Percentiles rank a stretch among this genome's conserved stretches.
phyloP scores from a whole-genome alignment of 2,113 vertebrate species.

The Oenanthe oenanthe region DNA sequence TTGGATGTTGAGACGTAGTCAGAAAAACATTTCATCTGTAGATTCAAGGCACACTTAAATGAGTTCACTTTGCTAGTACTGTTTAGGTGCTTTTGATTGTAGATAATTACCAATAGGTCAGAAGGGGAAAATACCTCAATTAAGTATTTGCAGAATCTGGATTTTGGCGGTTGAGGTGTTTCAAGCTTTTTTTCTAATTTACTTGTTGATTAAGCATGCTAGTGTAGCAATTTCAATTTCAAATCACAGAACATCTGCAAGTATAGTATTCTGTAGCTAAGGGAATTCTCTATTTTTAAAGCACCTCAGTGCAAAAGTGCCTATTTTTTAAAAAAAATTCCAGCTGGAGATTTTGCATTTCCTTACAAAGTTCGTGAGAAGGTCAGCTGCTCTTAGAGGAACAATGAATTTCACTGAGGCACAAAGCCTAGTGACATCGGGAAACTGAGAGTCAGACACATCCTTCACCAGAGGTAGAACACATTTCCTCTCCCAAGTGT shows the following conservation, averaged over 20 bases:
- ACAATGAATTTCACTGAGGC: not conserved
- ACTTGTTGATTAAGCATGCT: not conserved
- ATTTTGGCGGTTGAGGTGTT: not conserved
- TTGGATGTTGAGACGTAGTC: not conserved
- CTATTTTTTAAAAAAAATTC: not conserved
- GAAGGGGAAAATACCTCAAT: not conserved
- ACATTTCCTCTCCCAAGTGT: not conserved
- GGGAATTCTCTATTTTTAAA: not conserved
- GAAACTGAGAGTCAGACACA: not conserved
- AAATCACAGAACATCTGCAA: not conserved
- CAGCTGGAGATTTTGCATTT: not conserved
- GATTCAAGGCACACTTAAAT: not conserved
- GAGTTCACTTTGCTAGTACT: not conserved
- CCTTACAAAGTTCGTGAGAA: constrained; percentile 11
- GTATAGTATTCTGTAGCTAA: constrained; percentile 10
- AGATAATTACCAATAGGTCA: not conserved
- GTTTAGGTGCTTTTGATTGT: not conserved
- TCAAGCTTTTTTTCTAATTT: not conserved
- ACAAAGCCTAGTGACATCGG: not conserved
- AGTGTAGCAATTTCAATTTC: not conserved
- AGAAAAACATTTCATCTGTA: not conserved
- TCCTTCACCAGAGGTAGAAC: not conserved
- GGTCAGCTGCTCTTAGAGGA: not conserved
- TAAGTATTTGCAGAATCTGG: not conserved
- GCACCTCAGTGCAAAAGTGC: not conserved